Base-by-base conservation (phyloP, 2,888 invertebrate genomes). In the Drosophila infuscata region DNA sequence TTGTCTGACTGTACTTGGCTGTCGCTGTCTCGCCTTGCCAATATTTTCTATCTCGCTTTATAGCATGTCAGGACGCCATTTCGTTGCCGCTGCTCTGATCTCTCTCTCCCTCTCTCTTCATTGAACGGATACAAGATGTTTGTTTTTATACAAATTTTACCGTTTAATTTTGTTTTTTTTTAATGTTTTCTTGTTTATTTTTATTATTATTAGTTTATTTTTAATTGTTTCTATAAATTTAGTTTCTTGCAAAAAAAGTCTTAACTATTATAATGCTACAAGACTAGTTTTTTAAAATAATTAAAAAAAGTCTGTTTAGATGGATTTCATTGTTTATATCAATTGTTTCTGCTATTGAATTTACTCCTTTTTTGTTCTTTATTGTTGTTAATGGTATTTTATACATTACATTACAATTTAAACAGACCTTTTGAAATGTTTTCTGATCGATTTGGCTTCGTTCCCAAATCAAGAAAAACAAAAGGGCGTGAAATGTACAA, bases 201-300 rank as follows among this genome's bases (percentile, higher is more conserved):
- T 66, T 68, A 30, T 66, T 73, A 58, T 82, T 72, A 62, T 35
- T 62, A 52, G 38, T 35, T 35, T 56, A 17, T n/a, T 49, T 52
- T 64, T 63, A 51, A 69, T 58, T 17, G 56, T 57, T 59, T 52
- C 20, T 68, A 54, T 69, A 77, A 68, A 54, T 63, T 71, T 69
- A 68, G 59, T 68, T 68, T 70, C 33, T 61, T 63, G 59, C 68
- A 73, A 82, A 86, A 81, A 65, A 61, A 62, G 43, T 43, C 87
- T 86, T 89, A 86, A 73, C 71, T 89, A 81, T 65, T 69, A 81
- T 87, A 84, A 74, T 79, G 71, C 82, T 89, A 87, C 66, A 56
- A 73, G 88, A 85, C 85, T 89, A 85, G 89, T 74, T 68, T 73
- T 87, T 82, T 74, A 66, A 71, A 74, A 67, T 61, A 69, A 72